phyloP scores from a whole-genome alignment of 2,888 invertebrate genomes.

The Drosophila anomelani region DNA sequence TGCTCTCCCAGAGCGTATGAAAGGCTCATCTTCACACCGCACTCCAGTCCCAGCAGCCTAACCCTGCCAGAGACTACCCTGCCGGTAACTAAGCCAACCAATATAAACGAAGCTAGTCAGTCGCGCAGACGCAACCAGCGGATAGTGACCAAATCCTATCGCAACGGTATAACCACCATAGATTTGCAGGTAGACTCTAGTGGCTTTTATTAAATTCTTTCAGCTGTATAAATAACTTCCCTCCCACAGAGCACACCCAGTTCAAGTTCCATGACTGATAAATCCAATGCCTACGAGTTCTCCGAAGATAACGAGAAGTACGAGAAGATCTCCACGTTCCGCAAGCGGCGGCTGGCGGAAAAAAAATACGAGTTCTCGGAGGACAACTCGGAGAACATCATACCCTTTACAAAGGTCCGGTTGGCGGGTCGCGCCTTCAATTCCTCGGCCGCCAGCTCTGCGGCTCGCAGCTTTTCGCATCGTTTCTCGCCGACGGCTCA shows the following conservation, averaged over 20 bases:
- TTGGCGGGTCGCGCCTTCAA: conserved; percentile 67
- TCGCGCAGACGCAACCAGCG: conserved; percentile 81
- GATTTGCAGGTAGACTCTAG: conserved; percentile 71
- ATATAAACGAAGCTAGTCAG: conserved; percentile 62
- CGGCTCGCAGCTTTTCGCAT: conserved; percentile 64
- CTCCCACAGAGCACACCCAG: conserved; percentile 54
- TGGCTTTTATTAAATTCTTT: background rate
- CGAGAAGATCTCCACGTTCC: conserved; percentile 93
- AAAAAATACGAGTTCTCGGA: conserved; percentile 97
- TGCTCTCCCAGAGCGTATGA: conserved; percentile 82
- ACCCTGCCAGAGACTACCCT: conserved; percentile 54
- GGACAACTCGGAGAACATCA: conserved; percentile 89
- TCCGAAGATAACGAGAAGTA: conserved; percentile 93
- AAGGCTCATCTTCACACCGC: conserved; percentile 86
- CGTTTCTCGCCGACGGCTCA: conserved; percentile 71
- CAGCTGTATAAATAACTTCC: background rate
- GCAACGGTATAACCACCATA: conserved; percentile 83
- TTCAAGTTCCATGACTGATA: conserved; percentile 87
- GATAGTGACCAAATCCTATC: conserved; percentile 83
- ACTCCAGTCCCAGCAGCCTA: conserved; percentile 54
- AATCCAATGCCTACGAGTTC: conserved; percentile 90
- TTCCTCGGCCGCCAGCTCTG: conserved; percentile 50
- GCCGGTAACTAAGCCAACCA: conserved; percentile 48
- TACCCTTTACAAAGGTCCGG: conserved; percentile 84
- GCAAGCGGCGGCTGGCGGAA: conserved; percentile 93